Evolutionary conservation across 2,797 vertebrate species (phyloP).

Genomic region (Tapera naevia): DNA sequence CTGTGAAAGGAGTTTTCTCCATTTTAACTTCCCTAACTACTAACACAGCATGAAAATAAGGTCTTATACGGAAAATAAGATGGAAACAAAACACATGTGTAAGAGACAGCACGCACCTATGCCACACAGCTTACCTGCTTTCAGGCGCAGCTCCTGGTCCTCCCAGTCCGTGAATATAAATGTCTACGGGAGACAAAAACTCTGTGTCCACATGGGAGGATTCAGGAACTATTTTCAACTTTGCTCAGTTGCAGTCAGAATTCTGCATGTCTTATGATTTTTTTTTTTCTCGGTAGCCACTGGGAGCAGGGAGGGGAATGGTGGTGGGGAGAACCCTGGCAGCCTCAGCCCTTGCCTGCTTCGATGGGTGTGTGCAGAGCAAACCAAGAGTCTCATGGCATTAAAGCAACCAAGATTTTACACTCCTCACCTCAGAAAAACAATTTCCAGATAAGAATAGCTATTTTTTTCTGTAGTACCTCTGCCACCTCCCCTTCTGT

Average conservation of each 20-base stretch:
- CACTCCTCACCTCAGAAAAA: not conserved
- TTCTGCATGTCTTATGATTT: not conserved
- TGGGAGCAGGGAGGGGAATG: accelerated
- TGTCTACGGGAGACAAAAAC: slow-evolving; percentile 78
- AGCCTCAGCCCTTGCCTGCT: not conserved
- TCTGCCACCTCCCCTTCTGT: not conserved
- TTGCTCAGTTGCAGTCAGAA: not conserved
- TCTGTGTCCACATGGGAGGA: not conserved
- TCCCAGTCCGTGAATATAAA: slow-evolving; percentile 96
- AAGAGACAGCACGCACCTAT: accelerated
- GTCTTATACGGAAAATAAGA: not conserved
- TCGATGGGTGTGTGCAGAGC: not conserved
- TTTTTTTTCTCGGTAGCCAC: not conserved
- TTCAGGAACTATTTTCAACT: not conserved
- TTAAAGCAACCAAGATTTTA: not conserved
- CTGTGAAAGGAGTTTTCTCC: not conserved
- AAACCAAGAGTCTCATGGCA: not conserved
- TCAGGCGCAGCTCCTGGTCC: slow-evolving; percentile 84
- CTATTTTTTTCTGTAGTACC: not conserved
- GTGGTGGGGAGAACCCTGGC: not conserved
- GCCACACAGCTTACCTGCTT: slow-evolving; percentile 77
- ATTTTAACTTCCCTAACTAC: not conserved
- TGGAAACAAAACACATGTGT: not conserved
- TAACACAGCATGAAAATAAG: not conserved
- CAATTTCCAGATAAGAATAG: not conserved